A percentile compares a stretch with the other conserved stretches of the same genome.
Evolutionary conservation across 2,113 vertebrate species (phyloP).

Genomic region (Oryzias melastigma): DNA sequence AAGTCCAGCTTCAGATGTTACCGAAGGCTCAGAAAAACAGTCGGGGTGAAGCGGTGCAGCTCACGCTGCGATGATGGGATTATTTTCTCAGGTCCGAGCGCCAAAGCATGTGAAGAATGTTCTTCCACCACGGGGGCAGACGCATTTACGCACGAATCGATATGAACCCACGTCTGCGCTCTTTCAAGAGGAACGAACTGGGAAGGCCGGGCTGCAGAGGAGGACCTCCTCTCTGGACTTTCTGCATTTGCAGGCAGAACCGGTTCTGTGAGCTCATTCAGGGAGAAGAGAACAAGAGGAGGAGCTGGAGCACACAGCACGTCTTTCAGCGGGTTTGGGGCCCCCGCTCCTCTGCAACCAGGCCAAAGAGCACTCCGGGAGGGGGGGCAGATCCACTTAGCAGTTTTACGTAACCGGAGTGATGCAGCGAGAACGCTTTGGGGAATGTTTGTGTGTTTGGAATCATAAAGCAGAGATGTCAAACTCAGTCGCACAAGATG

Average conservation of each 20-base stretch:
- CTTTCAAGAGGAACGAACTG: too few relatives aligned
- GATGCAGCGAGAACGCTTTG: background rate
- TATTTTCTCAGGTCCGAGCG: conserved; percentile 26
- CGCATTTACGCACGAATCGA: conserved; percentile 7
- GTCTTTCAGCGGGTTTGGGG: conserved; percentile 39
- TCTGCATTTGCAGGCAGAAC: conserved; percentile 37
- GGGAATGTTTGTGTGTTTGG: background rate
- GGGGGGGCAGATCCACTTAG: background rate
- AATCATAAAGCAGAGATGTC: too few relatives aligned
- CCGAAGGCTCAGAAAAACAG: conserved; percentile 2
- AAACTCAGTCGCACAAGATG: too few relatives aligned
- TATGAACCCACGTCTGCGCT: too few relatives aligned
- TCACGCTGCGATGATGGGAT: conserved; percentile 41
- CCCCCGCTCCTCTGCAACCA: conserved; percentile 11
- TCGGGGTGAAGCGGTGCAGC: background rate
- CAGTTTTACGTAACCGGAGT: background rate
- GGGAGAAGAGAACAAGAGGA: conserved; percentile 36
- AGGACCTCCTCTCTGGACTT: too few relatives aligned
- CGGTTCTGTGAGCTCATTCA: conserved; percentile 40
- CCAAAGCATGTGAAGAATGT: conserved; percentile 52
- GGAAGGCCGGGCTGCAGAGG: too few relatives aligned
- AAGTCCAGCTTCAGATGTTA: too few relatives aligned
- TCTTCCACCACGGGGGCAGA: conserved; percentile 20
- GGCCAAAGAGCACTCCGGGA: conserved; percentile 10
- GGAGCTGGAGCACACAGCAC: conserved; percentile 47